These are phyloP conservation scores for Alces alces DNA, from an alignment of 2,113 vertebrate species.

Conservation along the genomic window DNA sequence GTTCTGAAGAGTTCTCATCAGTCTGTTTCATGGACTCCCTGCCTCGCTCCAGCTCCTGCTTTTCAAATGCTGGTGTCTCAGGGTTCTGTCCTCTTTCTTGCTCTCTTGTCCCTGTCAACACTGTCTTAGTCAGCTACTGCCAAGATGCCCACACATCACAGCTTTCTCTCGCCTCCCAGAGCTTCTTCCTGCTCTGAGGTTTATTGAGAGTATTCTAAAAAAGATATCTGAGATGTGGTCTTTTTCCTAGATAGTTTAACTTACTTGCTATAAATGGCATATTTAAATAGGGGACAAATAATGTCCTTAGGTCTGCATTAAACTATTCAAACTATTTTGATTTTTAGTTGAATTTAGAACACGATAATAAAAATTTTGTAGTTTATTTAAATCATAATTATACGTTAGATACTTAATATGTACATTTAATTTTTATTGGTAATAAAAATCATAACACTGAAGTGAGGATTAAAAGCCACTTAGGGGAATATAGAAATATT, in stretches of 20 bases:
- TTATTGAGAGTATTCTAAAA: not conserved
- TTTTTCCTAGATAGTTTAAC: constrained; percentile 1
- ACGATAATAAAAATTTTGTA: constrained; percentile 17
- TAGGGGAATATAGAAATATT: constrained; percentile 43
- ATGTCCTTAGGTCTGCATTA: not conserved
- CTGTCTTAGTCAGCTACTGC: not conserved
- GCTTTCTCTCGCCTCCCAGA: not conserved
- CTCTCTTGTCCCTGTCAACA: not conserved
- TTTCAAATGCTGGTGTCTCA: not conserved
- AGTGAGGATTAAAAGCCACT: constrained; percentile 58
- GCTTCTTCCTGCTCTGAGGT: not conserved
- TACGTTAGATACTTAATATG: constrained; percentile 45
- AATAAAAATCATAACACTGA: constrained; percentile 56
- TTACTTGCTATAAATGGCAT: not conserved
- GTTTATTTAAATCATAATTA: constrained; percentile 51
- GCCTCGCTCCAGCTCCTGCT: not conserved
- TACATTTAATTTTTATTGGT: constrained; percentile 58
- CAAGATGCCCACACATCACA: not conserved
- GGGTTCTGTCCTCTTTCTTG: not conserved
- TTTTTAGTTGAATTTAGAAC: constrained; percentile 45
- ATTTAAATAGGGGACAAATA: constrained; percentile 13
- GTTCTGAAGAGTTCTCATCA: not conserved
- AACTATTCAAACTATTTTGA: constrained; percentile 47
- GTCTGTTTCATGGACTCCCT: not conserved
- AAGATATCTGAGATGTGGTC: not conserved